These are phyloP conservation scores for Ricordea florida DNA, from an alignment of 92 coral and sea anemone species.

Conservation along the genomic window DNA sequence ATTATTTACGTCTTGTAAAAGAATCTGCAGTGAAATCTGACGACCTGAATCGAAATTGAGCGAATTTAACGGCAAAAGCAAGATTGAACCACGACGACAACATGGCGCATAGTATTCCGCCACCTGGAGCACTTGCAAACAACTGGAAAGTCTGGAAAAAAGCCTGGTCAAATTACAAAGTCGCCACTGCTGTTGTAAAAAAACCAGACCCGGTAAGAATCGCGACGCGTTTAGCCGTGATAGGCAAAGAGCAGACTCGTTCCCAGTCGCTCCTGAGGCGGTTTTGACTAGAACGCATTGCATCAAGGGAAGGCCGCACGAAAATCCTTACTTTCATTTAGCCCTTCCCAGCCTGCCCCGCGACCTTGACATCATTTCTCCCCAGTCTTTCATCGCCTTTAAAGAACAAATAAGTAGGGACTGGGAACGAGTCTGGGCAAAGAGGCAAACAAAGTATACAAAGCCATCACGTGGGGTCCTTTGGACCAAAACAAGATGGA, in stretches of 20 bases:
- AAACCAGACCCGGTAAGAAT: not conserved
- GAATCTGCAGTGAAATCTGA: not conserved
- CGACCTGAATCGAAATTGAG: not conserved
- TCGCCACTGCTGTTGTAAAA: not conserved
- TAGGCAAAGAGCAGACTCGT: too few species aligned
- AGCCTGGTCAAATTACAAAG: not conserved
- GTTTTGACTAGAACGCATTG: too few species aligned
- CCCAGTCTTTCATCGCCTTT: too few species aligned
- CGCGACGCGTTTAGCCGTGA: not conserved
- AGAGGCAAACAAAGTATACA: not conserved
- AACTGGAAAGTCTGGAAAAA: constrained; percentile 8
- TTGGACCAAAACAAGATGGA: not conserved
- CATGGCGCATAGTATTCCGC: not conserved
- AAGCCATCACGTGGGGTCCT: not conserved
- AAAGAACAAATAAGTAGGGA: too few species aligned
- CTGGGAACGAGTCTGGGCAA: too few species aligned
- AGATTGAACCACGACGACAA: not conserved
- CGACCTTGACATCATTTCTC: too few species aligned
- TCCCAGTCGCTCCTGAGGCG: too few species aligned
- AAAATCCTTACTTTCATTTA: too few species aligned
- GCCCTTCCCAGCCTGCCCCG: too few species aligned
- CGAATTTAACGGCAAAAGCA: not conserved
- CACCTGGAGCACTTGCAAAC: not conserved
- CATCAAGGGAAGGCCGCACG: too few species aligned
- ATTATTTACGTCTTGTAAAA: not conserved